Base-by-base conservation (phyloP, 2,797 vertebrate genomes). In the Merluccius polli region DNA sequence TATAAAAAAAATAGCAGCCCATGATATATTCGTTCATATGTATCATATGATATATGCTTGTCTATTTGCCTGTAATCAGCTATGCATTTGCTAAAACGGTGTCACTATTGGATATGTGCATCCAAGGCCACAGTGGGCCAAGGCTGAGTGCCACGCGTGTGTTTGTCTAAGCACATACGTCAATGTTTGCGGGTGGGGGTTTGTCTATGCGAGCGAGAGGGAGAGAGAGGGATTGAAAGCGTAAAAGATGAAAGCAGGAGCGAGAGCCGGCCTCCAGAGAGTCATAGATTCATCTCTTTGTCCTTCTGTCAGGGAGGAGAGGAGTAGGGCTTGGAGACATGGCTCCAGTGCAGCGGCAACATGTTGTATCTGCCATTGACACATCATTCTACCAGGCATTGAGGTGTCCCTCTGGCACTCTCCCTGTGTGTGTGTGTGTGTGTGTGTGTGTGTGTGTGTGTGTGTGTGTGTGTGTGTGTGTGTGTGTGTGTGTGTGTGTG, bases 291-390 rank as follows among this genome's bases (percentile, higher is more conserved):
- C 82, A 85, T 81, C 81, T 91, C 93, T 93, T 93, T 94, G 93
- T 94, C 83, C 88, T 70, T 88, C 88, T 93, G 92, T 94, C 92
- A 93, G 87, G 75, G 81, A 78, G 83, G 88, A 36, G 90, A 91
- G 89, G 82, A 89, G 88, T 78, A 70, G 85, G 79, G 83, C 86
- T 88, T 85, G 83, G 80, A 77, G 74, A 89, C 86, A 85, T 88
- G 82, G 82, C 83, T 84, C 78, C 82, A 86, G 71, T 79, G 83
- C 90, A 89, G 86, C 83, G 69, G 84, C 84, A 89, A 89, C 92
- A 90, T 91, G 90, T 87, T 90, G 91, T 88, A 90, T 86, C 86
- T 93, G 89, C 87, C 90, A 89, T 82, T 92, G 92, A 93, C 87
- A 87, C 86, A 90, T 92, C 90, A 90, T 86, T 92, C 88, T 89